These are phyloP conservation scores for Eubasilissa regina DNA, from an alignment of 1,140 invertebrate genomes.

Conservation along the genomic window DNA sequence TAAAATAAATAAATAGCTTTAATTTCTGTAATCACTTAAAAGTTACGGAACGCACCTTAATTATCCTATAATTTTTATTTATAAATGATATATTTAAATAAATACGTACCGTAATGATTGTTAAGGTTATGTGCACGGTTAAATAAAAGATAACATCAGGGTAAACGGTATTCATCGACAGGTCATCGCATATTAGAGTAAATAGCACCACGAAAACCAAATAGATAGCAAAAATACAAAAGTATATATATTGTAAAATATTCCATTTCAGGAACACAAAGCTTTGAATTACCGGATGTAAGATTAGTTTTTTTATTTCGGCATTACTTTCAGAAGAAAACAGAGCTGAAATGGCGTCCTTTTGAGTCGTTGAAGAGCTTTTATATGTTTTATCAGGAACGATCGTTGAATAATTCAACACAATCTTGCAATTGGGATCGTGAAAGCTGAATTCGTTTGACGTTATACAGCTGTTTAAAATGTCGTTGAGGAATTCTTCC, in stretches of 20 bases:
- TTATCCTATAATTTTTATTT: no score
- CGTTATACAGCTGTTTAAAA: slow-evolving; percentile 71
- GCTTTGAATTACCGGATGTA: slow-evolving; percentile 73
- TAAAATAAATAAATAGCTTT: no score
- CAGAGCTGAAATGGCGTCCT: slow-evolving; percentile 72
- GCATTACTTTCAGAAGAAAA: slow-evolving; percentile 70
- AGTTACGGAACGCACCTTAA: no score
- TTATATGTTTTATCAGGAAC: slow-evolving; percentile 66
- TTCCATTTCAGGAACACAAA: slow-evolving; percentile 74
- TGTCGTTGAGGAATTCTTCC: slow-evolving; percentile 69
- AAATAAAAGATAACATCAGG: background rate
- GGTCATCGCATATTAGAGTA: background rate
- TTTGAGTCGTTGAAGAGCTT: slow-evolving; percentile 57
- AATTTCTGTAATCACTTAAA: no score
- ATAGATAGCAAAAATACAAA: slow-evolving; percentile 69
- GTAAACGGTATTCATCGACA: background rate
- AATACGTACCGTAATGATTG: background rate
- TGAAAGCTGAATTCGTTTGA: slow-evolving; percentile 67
- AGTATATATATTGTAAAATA: slow-evolving; percentile 70
- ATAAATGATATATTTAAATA: no score
- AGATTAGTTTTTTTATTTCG: slow-evolving; percentile 68
- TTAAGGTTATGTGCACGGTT: background rate
- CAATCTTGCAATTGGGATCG: slow-evolving; percentile 68
- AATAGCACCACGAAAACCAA: slow-evolving; percentile 66
- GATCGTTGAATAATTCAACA: slow-evolving; percentile 69